Evolutionary conservation across 2,113 vertebrate species (phyloP), one percentile per base, ranked within the genome.

Genomic region (Sclerurus mexicanus): DNA sequence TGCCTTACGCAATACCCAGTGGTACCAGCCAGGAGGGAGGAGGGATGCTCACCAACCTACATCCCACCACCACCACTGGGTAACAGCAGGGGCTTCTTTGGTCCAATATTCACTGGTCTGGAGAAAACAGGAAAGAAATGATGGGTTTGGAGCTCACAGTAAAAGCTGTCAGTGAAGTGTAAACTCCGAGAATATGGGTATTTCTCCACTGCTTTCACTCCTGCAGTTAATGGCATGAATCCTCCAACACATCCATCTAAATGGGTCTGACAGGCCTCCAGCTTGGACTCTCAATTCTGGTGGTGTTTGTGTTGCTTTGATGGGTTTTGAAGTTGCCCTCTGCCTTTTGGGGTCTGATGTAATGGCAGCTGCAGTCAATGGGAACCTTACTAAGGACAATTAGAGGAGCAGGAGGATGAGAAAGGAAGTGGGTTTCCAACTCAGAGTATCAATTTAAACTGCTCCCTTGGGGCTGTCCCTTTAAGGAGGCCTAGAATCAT

Each of bases 121-220:
- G 27, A 68, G 40, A 39, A 72, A 71, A 31, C 24, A 18, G 3
- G 22, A 27, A 50, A 46, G 44, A 72, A 66, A 39, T 7, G 3
- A 16, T 10, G 39, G 13, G 1, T 64, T 67, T 39, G 69, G n/a
- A 77, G 39, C 14, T 44, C 22, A 2, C 5, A 13, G 10, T 3
- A 8, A 59, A 55, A 60, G 20, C 20, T 5, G 4, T 2, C 9
- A 37, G 12, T 15, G 20, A 56, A 20, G 24, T 12, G 46, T 50
- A 4, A 5, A 3, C 37, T 30, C 22, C 1, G 24, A 58, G 37
- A 24, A 52, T 2, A 31, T 2, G 4, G 15, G 4, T 3, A 2
- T 67, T 93, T 46, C 56, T 72, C 50, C 27, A 2, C 12, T 49
- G 0, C 21, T 91, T 87, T 25, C 14, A 22, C 27, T 50, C 46